phyloP scores from a whole-genome alignment of 2,113 vertebrate genomes.

The Hippocampus mohnikei region DNA sequence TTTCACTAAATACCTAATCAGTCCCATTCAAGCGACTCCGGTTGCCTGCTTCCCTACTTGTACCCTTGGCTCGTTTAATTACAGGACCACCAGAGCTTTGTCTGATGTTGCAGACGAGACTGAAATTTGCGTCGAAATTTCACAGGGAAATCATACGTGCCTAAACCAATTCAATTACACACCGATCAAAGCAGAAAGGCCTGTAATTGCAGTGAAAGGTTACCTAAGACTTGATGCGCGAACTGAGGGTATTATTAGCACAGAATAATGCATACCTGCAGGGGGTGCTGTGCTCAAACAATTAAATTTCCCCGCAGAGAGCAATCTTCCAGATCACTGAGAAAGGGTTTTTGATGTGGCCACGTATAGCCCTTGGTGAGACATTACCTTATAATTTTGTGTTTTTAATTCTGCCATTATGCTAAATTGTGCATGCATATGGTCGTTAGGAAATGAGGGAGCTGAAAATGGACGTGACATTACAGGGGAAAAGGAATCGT shows the following conservation, averaged over 20 bases:
- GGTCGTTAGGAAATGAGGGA: slow-evolving; percentile 36
- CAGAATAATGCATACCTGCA: slow-evolving; percentile 68
- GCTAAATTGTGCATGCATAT: slow-evolving; percentile 54
- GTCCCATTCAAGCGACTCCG: slow-evolving; percentile 73
- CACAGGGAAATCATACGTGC: slow-evolving; percentile 68
- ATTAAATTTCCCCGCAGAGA: slow-evolving; percentile 52
- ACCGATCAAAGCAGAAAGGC: slow-evolving; percentile 79
- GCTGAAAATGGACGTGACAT: slow-evolving; percentile 53
- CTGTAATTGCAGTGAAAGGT: slow-evolving; percentile 76
- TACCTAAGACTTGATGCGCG: slow-evolving; percentile 51
- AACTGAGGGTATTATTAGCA: slow-evolving; percentile 52
- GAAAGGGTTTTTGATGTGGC: slow-evolving; percentile 46
- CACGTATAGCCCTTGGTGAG: slow-evolving; percentile 44
- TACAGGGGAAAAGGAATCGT: slow-evolving; percentile 10
- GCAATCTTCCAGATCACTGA: slow-evolving; percentile 43
- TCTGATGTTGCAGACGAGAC: slow-evolving; percentile 67
- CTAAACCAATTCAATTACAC: slow-evolving; percentile 78
- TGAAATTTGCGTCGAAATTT: slow-evolving; percentile 73
- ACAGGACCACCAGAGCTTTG: slow-evolving; percentile 66
- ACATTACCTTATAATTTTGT: slow-evolving; percentile 60
- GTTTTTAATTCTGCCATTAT: slow-evolving; percentile 60
- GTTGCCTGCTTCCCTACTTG: slow-evolving; percentile 55
- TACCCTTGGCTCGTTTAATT: slow-evolving; percentile 79
- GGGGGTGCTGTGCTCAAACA: slow-evolving; percentile 78
- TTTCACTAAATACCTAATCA: slow-evolving; percentile 78